phyloP scores from a whole-genome alignment of 2,113 vertebrate genomes.

The Pongo abelii region DNA sequence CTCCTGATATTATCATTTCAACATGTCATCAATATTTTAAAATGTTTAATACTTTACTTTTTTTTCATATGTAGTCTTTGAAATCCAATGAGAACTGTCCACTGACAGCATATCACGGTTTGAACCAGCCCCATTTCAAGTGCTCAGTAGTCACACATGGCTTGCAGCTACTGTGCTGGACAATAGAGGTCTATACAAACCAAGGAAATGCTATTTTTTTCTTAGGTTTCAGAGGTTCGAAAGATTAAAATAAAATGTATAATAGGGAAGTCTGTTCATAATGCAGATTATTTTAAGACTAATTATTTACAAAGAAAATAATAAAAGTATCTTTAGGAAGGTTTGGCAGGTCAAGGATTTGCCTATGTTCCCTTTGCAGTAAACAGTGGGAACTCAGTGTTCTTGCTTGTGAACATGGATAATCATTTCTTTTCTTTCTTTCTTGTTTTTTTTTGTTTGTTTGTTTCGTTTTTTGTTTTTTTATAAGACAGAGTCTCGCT shows the following conservation, averaged over 20 bases:
- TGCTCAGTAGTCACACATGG: accelerated
- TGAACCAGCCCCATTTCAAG: not conserved
- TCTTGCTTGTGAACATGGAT: not conserved
- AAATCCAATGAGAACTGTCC: not conserved
- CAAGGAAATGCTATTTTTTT: not conserved
- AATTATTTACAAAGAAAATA: not conserved
- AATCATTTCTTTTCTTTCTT: too few relatives aligned
- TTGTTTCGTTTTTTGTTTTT: too few relatives aligned
- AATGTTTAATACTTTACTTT: not conserved
- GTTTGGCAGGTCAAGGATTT: not conserved
- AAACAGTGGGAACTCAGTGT: not conserved
- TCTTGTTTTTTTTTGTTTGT: too few relatives aligned
- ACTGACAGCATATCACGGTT: not conserved
- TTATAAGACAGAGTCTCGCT: too few relatives aligned
- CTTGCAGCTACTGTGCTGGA: accelerated
- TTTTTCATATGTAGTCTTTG: not conserved
- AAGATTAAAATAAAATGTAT: not conserved
- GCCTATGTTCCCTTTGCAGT: not conserved
- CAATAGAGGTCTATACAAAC: accelerated
- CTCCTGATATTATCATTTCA: not conserved
- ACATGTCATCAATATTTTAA: not conserved
- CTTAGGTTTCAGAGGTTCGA: not conserved
- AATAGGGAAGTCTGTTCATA: not conserved
- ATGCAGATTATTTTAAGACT: not conserved
- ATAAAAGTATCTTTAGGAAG: not conserved